A percentile compares a stretch with the other conserved stretches of the same genome.
phyloP scores from a whole-genome alignment of 1,140 invertebrate genomes.

The Dendrolimus kikuchii region DNA sequence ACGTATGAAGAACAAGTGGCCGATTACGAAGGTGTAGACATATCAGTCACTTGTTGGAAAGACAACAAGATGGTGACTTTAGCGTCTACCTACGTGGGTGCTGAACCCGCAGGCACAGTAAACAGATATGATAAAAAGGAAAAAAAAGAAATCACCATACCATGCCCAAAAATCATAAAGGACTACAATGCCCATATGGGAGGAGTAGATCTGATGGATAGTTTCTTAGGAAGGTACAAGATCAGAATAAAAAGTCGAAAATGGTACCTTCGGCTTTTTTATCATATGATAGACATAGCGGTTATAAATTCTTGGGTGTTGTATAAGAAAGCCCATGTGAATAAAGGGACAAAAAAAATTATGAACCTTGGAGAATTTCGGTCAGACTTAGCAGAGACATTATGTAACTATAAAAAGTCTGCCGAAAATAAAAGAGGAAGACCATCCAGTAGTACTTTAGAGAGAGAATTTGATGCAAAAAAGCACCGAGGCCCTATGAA shows the following conservation, averaged over 20 bases:
- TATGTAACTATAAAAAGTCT: conserved; percentile 21
- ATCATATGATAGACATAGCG: conserved; percentile 7
- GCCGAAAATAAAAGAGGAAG: conserved; percentile 14
- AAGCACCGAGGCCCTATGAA: conserved; percentile 12
- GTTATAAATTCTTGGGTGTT: conserved; percentile 9
- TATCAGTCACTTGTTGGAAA: conserved; percentile 19
- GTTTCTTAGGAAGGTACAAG: conserved; percentile 5
- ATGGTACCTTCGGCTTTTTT: conserved; percentile 30
- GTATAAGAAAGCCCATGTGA: conserved; percentile 5
- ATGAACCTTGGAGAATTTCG: conserved; percentile 9
- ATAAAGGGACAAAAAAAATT: conserved; percentile 3
- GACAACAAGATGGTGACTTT: conserved; percentile 30
- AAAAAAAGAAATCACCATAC: not conserved
- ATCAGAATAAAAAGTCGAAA: conserved; percentile 15
- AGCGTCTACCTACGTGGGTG: conserved; percentile 13
- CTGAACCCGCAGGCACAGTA: conserved; percentile 3
- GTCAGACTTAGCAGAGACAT: conserved; percentile 19
- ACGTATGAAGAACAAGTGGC: conserved; percentile 20
- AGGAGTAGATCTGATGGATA: conserved; percentile 11
- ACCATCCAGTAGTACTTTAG: conserved; percentile 13
- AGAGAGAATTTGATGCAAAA: conserved; percentile 16
- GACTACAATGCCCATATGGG: conserved; percentile 9
- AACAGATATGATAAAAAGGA: conserved; percentile 3
- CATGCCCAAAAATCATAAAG: conserved; percentile 5
- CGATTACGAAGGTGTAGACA: conserved; percentile 20